Conservation (phyloP, 2,888 invertebrate species). For the Chaetogeoica ovagalla region DNA sequence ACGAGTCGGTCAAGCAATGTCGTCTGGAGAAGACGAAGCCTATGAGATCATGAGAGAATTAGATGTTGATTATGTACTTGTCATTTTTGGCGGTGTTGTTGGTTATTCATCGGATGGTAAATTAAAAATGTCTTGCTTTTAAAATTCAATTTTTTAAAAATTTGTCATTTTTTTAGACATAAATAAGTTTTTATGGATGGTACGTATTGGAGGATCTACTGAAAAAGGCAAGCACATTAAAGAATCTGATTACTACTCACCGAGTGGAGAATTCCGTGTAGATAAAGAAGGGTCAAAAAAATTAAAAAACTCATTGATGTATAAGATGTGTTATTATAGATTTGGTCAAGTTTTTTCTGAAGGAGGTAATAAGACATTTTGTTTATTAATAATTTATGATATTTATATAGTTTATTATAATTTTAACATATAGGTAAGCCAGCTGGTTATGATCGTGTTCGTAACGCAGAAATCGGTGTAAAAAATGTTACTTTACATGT, state of each 20-base stretch:
- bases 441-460: constrained; percentile 93
- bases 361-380: constrained; percentile 67
- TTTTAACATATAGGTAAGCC: constrained; percentile 71
- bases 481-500: constrained; percentile 97
- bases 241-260: constrained; percentile 95
- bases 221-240: constrained; percentile 92
- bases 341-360: constrained; percentile 97
- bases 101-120: constrained; percentile 96
- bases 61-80: constrained; percentile 96
- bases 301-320: constrained; percentile 96
- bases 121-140: constrained; percentile 55
- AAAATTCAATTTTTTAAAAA: constrained; percentile 15
- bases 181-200: constrained; percentile 99
- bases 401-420: constrained; percentile 7
- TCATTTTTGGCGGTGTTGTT: constrained; percentile 97
- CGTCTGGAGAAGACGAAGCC: constrained; percentile 92
- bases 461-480: constrained; percentile 97
- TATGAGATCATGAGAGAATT: constrained; percentile 97
- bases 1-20: constrained; percentile 97
- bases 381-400: neutral
- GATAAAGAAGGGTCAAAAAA: constrained; percentile 91
- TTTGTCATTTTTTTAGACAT: constrained; percentile 69
- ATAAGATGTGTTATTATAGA: constrained; percentile 98
- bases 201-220: constrained; percentile 93
- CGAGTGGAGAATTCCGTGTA: constrained; percentile 92